Evolutionary conservation across 2,888 invertebrate species (phyloP), one percentile per base, ranked within the genome.

Genomic region (Noctua comes): DNA sequence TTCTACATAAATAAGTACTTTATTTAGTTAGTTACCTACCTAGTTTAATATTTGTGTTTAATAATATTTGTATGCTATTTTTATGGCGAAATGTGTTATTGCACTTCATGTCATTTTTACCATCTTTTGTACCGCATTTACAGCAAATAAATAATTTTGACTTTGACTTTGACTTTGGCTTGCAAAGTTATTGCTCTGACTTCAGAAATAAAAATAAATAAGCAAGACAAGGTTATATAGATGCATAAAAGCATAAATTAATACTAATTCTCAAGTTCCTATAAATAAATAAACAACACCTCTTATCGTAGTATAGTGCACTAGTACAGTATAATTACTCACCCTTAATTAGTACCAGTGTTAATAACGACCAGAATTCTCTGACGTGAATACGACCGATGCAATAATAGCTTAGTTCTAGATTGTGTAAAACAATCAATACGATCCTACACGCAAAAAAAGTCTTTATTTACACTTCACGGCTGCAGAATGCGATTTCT

Each of bases 331-430:
- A 36, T 69, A 65, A 70, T 68, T 48, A 46, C 40, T 66, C 18
- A 48, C 13, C n/a, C 21, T 8, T 83, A 84, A 82, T 51, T 65
- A 59, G 66, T 68, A 62, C 16, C 21, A 1, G 21, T 16, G 27
- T 57, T 24, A 3, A 79, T 66, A 79, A 46, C 0, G 8, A 62
- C 31, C 24, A 72, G 21, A n/a, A 31, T 27, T 69, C 5, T 31
- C 43, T 27, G 54, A 36, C 64, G 11, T 46, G 21, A 80, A 65
- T 46, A 65, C 31, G 24, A 43, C 5, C 10, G 16, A 46, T 43
- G 11, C 51, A 82, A 70, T 21, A 82, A 83, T 76, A 85, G 54
- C 65, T 73, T n/a, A 57, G 46, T 77, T 59, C 46, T 0, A 24
- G 66, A 57, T 72, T 36, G 36, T 36, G 36, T 36, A 36, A 48